phyloP scores from a whole-genome alignment of 2,888 invertebrate species.

The Pyrocoelia pectoralis region DNA sequence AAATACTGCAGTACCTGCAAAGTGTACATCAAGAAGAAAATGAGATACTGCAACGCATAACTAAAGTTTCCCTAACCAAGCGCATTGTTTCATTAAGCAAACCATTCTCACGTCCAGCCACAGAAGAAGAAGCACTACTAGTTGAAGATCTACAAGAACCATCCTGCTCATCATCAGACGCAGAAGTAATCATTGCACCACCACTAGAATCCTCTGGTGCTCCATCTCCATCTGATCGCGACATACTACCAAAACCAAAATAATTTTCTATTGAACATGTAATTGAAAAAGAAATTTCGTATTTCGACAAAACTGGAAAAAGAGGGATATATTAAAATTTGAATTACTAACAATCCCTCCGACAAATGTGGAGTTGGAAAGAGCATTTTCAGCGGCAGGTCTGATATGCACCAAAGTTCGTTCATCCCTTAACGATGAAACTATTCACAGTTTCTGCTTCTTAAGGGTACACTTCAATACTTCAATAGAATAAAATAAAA shows the following conservation, averaged over 20 bases:
- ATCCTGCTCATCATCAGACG: neutral
- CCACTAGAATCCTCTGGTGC: neutral
- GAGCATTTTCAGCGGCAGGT: slow-evolving; percentile 9
- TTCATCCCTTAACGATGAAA: neutral
- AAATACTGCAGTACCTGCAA: slow-evolving; percentile 3
- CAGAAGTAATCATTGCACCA: slow-evolving; percentile 3
- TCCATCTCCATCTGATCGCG: neutral
- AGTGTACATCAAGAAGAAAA: neutral
- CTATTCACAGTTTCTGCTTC: neutral
- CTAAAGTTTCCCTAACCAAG: neutral
- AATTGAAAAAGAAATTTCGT: neutral
- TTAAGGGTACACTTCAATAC: no score
- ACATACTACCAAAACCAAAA: slow-evolving; percentile 3
- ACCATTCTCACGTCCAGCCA: neutral
- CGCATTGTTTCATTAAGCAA: no score
- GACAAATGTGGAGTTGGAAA: neutral
- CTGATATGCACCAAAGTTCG: neutral
- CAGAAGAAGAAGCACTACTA: slow-evolving; percentile 2
- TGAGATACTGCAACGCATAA: slow-evolving; percentile 4
- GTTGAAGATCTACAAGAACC: neutral
- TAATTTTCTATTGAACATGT: neutral
- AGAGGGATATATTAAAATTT: neutral
- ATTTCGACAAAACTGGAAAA: slow-evolving; percentile 3
- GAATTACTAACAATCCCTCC: slow-evolving; percentile 6
- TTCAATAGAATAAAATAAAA: slow-evolving; percentile 2